A percentile compares a stretch with the other conserved stretches of the same genome.
Conservation (phyloP, 2,797 vertebrate genomes). For the Orientallactaga sibirica region DNA sequence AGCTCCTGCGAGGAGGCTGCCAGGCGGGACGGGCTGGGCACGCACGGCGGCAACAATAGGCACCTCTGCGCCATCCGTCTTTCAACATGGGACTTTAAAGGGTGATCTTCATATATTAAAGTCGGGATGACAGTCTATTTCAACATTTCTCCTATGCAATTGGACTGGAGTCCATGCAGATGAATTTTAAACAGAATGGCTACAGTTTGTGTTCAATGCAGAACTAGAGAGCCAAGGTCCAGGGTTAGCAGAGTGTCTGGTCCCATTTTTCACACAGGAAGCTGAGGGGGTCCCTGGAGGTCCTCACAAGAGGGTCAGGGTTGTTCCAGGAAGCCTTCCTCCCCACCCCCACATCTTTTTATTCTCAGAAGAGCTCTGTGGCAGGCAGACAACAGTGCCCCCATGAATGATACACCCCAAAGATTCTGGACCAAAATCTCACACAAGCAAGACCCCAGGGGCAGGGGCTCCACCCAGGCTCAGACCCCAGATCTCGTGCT, state of each 20-base stretch:
- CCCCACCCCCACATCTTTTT: not conserved
- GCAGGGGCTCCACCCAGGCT: not conserved
- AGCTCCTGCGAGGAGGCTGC: constrained; percentile 77
- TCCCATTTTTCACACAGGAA: constrained; percentile 49
- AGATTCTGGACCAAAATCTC: not conserved
- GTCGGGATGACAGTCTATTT: constrained; percentile 22
- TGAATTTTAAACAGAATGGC: not conserved
- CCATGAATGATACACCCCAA: not conserved
- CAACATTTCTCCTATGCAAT: constrained; percentile 1
- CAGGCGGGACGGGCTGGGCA: constrained; percentile 78
- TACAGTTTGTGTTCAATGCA: not conserved
- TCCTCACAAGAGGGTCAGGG: not conserved
- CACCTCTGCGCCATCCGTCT: constrained; percentile 77
- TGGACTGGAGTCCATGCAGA: constrained; percentile 4
- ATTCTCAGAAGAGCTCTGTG: not conserved
- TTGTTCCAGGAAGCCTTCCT: not conserved
- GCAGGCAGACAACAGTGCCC: not conserved
- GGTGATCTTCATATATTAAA: constrained; percentile 48
- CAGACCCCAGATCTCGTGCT: not conserved
- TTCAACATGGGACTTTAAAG: constrained; percentile 64
- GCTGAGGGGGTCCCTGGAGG: not conserved
- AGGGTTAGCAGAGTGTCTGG: not conserved
- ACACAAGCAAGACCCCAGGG: not conserved
- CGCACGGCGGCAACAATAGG: constrained; percentile 76
- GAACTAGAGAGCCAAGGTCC: not conserved